A percentile compares a stretch with the other conserved stretches of the same genome.
These are phyloP conservation scores for Mylabris phalerata DNA, from an alignment of 1,140 invertebrate species.

Conservation along the genomic window DNA sequence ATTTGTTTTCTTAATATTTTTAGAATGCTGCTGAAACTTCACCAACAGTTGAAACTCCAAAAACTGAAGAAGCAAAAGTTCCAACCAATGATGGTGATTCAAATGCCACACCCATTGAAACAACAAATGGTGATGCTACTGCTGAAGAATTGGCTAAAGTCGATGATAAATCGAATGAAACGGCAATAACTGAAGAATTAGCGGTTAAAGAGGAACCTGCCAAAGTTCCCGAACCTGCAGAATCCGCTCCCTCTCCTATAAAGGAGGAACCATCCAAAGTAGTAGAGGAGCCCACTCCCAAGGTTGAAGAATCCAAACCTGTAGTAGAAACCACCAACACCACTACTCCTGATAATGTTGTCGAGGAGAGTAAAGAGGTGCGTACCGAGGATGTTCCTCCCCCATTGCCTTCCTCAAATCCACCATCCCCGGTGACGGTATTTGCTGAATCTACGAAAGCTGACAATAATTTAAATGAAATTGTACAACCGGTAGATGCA, in stretches of 20 bases:
- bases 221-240: constrained; percentile 22
- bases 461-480: constrained; percentile 20
- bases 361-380: constrained; percentile 39
- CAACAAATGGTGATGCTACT: constrained; percentile 14
- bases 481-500: constrained; percentile 2
- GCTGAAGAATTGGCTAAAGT: constrained; percentile 18
- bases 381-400: constrained; percentile 42
- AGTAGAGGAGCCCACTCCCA: constrained; percentile 16
- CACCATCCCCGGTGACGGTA: constrained; percentile 39
- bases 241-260: constrained; percentile 18
- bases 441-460: constrained; percentile 42
- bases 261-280: constrained; percentile 16
- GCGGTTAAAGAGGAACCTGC: constrained; percentile 10
- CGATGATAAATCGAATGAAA: constrained; percentile 16
- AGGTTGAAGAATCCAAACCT: constrained; percentile 20
- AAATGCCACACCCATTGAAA: not conserved
- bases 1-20: constrained; percentile 15
- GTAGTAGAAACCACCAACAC: constrained; percentile 14
- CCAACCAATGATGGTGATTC: not conserved
- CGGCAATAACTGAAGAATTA: constrained; percentile 13
- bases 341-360: constrained; percentile 22
- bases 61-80: constrained; percentile 26
- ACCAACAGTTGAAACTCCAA: constrained; percentile 28
- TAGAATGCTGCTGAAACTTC: constrained; percentile 34
- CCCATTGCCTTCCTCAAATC: constrained; percentile 41